A percentile compares a stretch with the other conserved stretches of the same genome.
Conservation (phyloP, 2,888 invertebrate genomes). For the Polymixis flavicincta region DNA sequence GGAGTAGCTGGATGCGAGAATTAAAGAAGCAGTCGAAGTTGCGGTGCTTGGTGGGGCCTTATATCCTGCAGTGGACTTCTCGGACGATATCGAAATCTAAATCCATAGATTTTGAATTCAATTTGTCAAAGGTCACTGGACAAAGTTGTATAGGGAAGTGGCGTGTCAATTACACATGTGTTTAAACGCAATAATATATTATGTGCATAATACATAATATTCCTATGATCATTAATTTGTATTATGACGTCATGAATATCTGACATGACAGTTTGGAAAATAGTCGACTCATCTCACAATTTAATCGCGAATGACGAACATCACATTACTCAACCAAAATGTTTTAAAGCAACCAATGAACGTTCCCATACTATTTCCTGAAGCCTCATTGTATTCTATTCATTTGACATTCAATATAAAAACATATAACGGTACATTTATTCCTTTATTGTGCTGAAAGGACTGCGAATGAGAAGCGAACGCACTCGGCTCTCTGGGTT, state of each 20-base stretch:
- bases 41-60: too few relatives aligned
- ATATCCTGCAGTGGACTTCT: too few relatives aligned
- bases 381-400: slow-evolving; percentile 29
- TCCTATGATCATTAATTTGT: neutral
- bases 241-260: slow-evolving; percentile 7
- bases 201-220: neutral
- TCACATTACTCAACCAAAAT: neutral
- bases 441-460: slow-evolving; percentile 48
- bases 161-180: too few relatives aligned
- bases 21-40: too few relatives aligned
- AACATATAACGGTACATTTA: slow-evolving; percentile 41
- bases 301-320: neutral
- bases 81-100: too few relatives aligned
- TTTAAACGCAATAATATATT: too few relatives aligned
- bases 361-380: slow-evolving; percentile 1
- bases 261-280: slow-evolving; percentile 6
- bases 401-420: slow-evolving; percentile 54
- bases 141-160: too few relatives aligned
- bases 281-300: slow-evolving; percentile 5
- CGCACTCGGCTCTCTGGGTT: slow-evolving; percentile 49
- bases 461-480: slow-evolving; percentile 48
- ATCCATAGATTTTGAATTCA: too few relatives aligned
- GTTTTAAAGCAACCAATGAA: neutral
- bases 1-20: too few relatives aligned
- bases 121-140: too few relatives aligned